Evolutionary conservation across 2,888 invertebrate genomes (phyloP), one percentile per base, ranked within the genome.

Genomic region (Papilio gigon): DNA sequence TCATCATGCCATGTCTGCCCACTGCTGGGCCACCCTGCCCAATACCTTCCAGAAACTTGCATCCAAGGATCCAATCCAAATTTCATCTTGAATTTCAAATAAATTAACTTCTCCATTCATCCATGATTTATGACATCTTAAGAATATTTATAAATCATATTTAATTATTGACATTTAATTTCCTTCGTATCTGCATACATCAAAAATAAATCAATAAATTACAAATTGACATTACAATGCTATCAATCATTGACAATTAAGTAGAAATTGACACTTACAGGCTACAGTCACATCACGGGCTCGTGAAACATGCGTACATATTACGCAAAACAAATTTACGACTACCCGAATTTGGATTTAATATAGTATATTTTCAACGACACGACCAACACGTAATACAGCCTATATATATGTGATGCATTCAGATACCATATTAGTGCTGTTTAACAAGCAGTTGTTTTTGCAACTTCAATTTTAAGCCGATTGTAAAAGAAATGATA

Each of bases 241-340:
- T 60, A 58, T 69, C 65, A 37, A 6, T 42, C 42, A n/a, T 30
- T 40, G 22, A 42, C 63, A 60, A 60, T 62, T 65, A 68, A 53
- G 30, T 69, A 69, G 53, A 65, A 59, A 68, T 50, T 61, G 68
- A 69, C 65, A 65, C 68, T 69, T 69, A 69, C 8, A 59, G 53
- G 65, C 68, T 69, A 69, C 22, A 22, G 40, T 27, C 60, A 25
- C 30, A 30, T 6, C 27, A 9, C 27, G 27, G 27, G 17, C 30
- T 25, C 14, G 53, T 56, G 27, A 56, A 56, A 30, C 47, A 22
- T 35, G 22, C 27, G 47, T 60, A 69, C 17, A 12, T n/a, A 17
- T 20, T 25, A 44, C 56, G 68, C 30, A 64, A 33, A 22, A 40
- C n/a, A 42, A 14, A 50, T 33, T 40, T 35, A 25, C 5, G 47